Base-by-base conservation (phyloP, 1,140 invertebrate species). In the Pentalonia nigronervosa region DNA sequence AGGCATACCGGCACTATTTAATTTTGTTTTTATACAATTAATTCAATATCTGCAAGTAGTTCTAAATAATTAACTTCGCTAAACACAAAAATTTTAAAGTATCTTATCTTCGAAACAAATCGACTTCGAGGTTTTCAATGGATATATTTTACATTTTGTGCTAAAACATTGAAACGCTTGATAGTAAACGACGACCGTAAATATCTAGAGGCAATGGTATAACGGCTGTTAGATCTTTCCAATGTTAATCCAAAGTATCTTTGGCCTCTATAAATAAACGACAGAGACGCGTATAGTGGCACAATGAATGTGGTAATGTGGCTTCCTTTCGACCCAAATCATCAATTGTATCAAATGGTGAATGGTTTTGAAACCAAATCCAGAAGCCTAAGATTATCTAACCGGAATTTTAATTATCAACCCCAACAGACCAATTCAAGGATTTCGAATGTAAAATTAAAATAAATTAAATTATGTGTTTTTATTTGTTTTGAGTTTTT, bases 181-280 rank as follows among this genome's bases (percentile, higher is more conserved):
- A 50, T 50, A 67, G 17, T 34, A 34, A 21, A n/a, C 90, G 45
- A 47, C 60, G 45, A 83, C 20, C 45, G 67, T 83, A 83, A 81
- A 91, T 91, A 48, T 91, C 6, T 17, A 36, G 87, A 53, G 20
- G 48, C 45, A 23, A 34, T 60, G 23, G 17, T 45, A 6, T n/a
- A 23, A 36, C 25, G 21, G 7, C 8, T 30, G n/a, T 48, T 67
- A 47, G 67, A 91, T 91, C 90, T 45, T 91, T 60, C 90, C 90
- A n/a, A 91, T 41, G 90, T 91, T 91, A 60, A 91, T 81, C 45
- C 60, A 91, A 91, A 81, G 41, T 91, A 89, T 89, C 48, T 89
- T 89, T 89, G 48, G 67, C 67, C 67, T 50, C 67, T 83, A 48
- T 91, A 83, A 91, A 91, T 91, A 91, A 81, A 91, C 67, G 20